phyloP scores from a whole-genome alignment of 1,140 invertebrate species.

The Drosophila arawakana region DNA sequence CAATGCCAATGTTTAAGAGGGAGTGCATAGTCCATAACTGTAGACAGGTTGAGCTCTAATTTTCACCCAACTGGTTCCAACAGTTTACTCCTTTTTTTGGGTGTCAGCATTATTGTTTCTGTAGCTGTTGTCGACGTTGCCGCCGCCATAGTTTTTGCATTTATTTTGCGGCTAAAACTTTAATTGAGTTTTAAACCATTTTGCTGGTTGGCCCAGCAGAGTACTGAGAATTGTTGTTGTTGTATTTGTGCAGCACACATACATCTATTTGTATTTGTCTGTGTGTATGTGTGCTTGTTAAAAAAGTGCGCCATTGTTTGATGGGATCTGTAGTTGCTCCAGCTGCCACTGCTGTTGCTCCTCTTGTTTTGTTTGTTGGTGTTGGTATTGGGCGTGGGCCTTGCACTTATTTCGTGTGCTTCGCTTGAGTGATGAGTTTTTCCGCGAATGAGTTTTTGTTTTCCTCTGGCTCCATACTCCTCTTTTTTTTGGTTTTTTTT shows the following conservation, averaged over 20 bases:
- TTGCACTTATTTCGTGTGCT: constrained; percentile 28
- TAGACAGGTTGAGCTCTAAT: constrained; percentile 9
- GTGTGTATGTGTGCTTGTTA: constrained; percentile 16
- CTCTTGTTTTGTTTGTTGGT: constrained; percentile 7
- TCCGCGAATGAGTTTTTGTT: constrained; percentile 48
- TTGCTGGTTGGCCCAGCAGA: constrained; percentile 54
- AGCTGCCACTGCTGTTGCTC: constrained; percentile 20
- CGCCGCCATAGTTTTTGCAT: constrained; percentile 65
- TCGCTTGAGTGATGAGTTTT: constrained; percentile 74
- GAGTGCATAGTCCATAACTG: constrained; percentile 2
- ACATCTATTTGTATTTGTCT: neutral
- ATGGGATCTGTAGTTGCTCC: constrained; percentile 50
- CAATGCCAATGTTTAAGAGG: neutral
- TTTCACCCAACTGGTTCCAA: constrained; percentile 11
- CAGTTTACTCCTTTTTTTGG: constrained; percentile 23
- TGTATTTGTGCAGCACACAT: constrained; percentile 2
- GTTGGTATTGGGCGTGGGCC: constrained; percentile 25
- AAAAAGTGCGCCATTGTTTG: constrained; percentile 58
- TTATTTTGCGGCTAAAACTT: constrained; percentile 84
- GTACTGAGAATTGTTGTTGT: constrained; percentile 32
- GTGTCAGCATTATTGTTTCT: constrained; percentile 36
- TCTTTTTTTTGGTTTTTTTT: constrained; percentile 15
- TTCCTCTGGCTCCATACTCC: neutral
- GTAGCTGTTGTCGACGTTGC: constrained; percentile 59
- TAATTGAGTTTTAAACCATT: constrained; percentile 84